Conservation (phyloP, 2,113 vertebrate genomes). For the Sinosuthora webbiana region DNA sequence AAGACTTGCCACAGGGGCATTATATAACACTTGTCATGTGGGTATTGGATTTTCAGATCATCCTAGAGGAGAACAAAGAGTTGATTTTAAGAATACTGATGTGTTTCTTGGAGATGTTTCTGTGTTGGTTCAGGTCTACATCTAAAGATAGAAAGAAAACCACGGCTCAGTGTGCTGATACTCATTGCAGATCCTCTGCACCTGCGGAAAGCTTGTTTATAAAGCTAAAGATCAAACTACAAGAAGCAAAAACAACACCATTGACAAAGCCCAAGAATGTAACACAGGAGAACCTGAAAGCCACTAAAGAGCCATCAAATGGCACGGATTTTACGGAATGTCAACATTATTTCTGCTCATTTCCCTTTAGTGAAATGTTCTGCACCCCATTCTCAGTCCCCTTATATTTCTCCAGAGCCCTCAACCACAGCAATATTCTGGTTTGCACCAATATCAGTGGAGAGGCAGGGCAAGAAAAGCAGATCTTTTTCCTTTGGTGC, state of each 20-base stretch:
- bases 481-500: neutral
- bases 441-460: neutral
- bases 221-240: conserved; percentile 4
- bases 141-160: conserved; percentile 2
- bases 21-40: conserved; percentile 45
- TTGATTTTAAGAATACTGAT: conserved; percentile 18
- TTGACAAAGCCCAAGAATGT: neutral
- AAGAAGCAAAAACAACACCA: neutral
- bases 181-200: neutral
- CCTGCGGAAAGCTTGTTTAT: neutral
- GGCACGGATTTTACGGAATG: neutral
- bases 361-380: neutral
- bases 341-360: neutral
- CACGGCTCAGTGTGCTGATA: neutral
- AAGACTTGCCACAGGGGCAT: conserved; percentile 41
- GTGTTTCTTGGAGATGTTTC: conserved; percentile 31
- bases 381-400: neutral
- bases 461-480: neutral
- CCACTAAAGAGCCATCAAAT: neutral
- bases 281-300: neutral
- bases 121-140: neutral
- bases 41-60: conserved; percentile 44
- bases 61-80: conserved; percentile 17
- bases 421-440: neutral
- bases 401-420: neutral